phyloP scores from a whole-genome alignment of 2,888 invertebrate genomes.

The Taphrorychus bicolor region DNA sequence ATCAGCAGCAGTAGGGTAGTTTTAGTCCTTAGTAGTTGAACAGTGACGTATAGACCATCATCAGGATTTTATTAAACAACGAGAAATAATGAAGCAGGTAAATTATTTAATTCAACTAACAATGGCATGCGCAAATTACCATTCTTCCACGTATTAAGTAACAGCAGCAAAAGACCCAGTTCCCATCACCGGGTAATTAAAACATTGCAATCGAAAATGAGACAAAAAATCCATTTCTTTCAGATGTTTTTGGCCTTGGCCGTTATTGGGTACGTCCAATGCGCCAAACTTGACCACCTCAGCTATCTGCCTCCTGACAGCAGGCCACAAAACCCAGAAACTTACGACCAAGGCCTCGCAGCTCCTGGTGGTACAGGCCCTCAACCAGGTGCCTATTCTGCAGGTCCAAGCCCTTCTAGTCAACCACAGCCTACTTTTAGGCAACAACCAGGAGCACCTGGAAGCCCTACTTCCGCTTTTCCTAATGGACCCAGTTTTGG shows the following conservation, averaged over 20 bases:
- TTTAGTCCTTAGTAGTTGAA: background rate
- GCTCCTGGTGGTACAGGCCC: slow-evolving; percentile 6
- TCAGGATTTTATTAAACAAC: background rate
- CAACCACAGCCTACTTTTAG: background rate
- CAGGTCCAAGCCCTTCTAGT: background rate
- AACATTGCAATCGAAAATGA: background rate
- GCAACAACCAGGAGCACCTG: background rate
- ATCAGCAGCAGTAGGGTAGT: background rate
- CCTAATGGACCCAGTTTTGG: background rate
- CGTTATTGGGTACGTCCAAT: slow-evolving; percentile 46
- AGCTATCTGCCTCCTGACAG: slow-evolving; percentile 49
- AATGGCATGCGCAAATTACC: background rate
- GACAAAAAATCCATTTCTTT: slow-evolving; percentile 28
- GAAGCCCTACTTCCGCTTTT: background rate
- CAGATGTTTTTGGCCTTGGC: slow-evolving; percentile 47
- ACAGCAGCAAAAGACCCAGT: slow-evolving; percentile 2
- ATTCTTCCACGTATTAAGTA: background rate
- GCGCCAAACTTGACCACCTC: slow-evolving; percentile 51
- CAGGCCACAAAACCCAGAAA: slow-evolving; percentile 29
- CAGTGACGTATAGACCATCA: background rate
- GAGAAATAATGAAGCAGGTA: background rate
- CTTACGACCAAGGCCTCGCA: slow-evolving; percentile 27
- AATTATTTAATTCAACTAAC: background rate
- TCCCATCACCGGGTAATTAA: slow-evolving; percentile 5
- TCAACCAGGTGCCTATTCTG: too few relatives aligned